These are phyloP conservation scores for Artemia sp. DNA, from an alignment of 2,888 invertebrate genomes.

Conservation along the genomic window DNA sequence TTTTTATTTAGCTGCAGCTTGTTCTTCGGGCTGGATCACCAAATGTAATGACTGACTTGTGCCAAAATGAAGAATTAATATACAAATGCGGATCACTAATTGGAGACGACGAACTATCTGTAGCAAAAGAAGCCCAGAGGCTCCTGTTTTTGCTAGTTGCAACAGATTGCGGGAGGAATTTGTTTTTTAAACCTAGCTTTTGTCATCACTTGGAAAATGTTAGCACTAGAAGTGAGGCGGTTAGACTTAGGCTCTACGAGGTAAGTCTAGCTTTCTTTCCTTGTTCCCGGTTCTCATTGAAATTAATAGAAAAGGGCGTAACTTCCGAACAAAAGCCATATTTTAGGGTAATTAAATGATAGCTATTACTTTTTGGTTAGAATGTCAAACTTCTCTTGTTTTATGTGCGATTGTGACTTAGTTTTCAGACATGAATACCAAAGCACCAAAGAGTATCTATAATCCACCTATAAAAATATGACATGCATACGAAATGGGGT, in stretches of 20 bases:
- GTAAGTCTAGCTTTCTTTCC: slow-evolving; percentile 30
- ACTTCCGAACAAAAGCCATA: too few species aligned
- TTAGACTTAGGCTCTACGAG: slow-evolving; percentile 52
- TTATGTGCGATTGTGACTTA: too few species aligned
- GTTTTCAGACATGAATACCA: too few species aligned
- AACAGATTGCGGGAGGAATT: not conserved
- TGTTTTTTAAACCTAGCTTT: slow-evolving; percentile 8
- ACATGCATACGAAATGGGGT: too few species aligned
- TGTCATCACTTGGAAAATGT: slow-evolving; percentile 28
- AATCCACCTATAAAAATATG: too few species aligned
- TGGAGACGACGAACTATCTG: not conserved
- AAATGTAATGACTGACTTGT: not conserved
- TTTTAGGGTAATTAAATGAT: too few species aligned
- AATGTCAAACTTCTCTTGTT: too few species aligned
- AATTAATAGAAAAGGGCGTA: too few species aligned
- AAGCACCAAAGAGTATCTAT: too few species aligned
- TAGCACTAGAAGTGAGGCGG: slow-evolving; percentile 38
- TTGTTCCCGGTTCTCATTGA: too few species aligned
- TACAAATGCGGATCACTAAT: not conserved
- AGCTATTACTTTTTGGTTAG: too few species aligned
- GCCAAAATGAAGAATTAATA: not conserved
- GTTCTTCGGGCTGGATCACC: not conserved
- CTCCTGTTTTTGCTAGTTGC: not conserved
- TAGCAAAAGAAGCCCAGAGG: not conserved
- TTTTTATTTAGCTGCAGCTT: too few species aligned